These are phyloP conservation scores for Philaenus spumarius DNA, from an alignment of 1,140 invertebrate genomes.

Conservation along the genomic window DNA sequence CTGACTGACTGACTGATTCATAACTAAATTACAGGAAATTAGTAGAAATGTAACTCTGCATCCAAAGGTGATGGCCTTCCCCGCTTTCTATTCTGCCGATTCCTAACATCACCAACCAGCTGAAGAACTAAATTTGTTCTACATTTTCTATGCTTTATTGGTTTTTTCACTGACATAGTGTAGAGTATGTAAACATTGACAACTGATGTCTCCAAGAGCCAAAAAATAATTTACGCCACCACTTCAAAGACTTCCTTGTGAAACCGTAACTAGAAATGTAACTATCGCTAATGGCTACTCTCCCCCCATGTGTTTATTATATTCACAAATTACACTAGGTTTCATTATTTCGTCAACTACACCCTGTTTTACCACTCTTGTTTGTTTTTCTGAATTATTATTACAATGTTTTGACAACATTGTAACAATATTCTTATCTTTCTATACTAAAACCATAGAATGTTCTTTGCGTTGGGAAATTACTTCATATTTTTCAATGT, in stretches of 20 bases:
- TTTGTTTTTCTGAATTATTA: background rate
- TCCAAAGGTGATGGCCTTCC: background rate
- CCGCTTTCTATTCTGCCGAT: slow-evolving; percentile 5
- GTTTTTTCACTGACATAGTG: too few relatives aligned
- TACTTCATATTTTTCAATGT: background rate
- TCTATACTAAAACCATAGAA: too few relatives aligned
- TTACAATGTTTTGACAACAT: too few relatives aligned
- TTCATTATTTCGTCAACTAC: too few relatives aligned
- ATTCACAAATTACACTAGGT: too few relatives aligned
- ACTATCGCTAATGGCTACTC: background rate
- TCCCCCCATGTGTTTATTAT: background rate
- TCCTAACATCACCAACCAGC: slow-evolving; percentile 3
- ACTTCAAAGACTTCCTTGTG: too few relatives aligned
- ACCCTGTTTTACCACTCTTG: too few relatives aligned
- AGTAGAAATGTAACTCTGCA: background rate
- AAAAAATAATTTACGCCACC: slow-evolving; percentile 11
- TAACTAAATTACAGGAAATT: too few relatives aligned
- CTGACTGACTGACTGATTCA: too few relatives aligned
- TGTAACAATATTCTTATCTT: background rate
- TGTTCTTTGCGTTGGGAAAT: too few relatives aligned
- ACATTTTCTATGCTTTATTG: too few relatives aligned
- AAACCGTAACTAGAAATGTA: background rate
- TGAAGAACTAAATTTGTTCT: background rate
- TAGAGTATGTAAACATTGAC: slow-evolving; percentile 3
- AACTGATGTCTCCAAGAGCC: slow-evolving; percentile 10